A percentile compares a stretch with the other conserved stretches of the same genome.
phyloP scores from a whole-genome alignment of 2,888 invertebrate species.

The Copidosoma aretas region DNA sequence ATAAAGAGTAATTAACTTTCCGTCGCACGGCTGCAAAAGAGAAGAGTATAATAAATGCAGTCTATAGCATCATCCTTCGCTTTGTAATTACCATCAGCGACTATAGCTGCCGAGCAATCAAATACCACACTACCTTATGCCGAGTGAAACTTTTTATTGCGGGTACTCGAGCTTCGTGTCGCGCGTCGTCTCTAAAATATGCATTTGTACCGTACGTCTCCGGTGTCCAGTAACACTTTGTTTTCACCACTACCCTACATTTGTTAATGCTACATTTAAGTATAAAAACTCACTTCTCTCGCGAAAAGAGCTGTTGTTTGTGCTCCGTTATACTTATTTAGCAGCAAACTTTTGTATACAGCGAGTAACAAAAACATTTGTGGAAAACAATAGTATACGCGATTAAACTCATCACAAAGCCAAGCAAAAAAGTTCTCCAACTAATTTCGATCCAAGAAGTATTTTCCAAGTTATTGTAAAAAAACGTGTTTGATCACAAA shows the following conservation, averaged over 20 bases:
- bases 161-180: slow-evolving; percentile 20
- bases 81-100: slow-evolving; percentile 26
- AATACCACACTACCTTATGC: slow-evolving; percentile 6
- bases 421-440: too few relatives aligned
- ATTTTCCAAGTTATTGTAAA: too few relatives aligned
- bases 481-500: too few relatives aligned
- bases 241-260: background rate
- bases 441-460: too few relatives aligned
- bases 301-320: too few relatives aligned
- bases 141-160: slow-evolving; percentile 32
- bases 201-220: slow-evolving; percentile 18
- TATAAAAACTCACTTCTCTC: background rate
- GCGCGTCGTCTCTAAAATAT: slow-evolving; percentile 17
- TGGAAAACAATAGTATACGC: too few relatives aligned
- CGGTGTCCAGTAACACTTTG: background rate
- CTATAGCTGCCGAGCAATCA: slow-evolving; percentile 30
- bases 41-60: background rate
- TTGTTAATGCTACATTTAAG: background rate
- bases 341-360: too few relatives aligned
- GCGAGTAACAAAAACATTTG: too few relatives aligned
- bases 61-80: slow-evolving; percentile 2
- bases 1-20: too few relatives aligned
- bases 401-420: too few relatives aligned
- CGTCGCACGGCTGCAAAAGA: too few relatives aligned
- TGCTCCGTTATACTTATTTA: too few relatives aligned